Conservation (phyloP, 1,140 invertebrate genomes). For the Aphis gossypii region DNA sequence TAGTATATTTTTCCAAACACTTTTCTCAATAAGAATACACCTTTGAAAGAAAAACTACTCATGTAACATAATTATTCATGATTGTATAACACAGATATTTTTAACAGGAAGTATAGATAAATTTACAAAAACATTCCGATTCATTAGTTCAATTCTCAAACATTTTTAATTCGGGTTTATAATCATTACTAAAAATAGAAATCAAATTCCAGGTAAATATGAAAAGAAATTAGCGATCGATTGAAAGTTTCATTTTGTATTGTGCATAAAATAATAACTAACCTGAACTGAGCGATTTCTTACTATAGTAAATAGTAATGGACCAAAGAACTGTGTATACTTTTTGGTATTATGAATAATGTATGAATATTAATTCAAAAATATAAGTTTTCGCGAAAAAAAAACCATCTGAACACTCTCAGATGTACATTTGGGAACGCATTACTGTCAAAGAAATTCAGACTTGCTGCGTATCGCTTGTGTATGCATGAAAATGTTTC, state of each 20-base stretch:
- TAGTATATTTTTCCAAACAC: background rate
- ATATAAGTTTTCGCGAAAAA: constrained; percentile 25
- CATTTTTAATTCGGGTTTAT: background rate
- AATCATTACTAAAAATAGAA: background rate
- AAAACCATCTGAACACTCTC: constrained; percentile 27
- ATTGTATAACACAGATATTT: background rate
- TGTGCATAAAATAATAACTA: background rate
- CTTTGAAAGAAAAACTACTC: background rate
- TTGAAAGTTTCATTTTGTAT: background rate
- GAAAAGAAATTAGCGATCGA: background rate
- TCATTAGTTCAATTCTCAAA: background rate
- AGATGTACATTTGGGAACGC: constrained; percentile 38
- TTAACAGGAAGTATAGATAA: background rate
- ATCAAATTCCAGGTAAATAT: background rate
- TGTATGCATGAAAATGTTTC: constrained; percentile 15
- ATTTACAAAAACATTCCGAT: background rate
- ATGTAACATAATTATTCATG: background rate
- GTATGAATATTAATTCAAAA: constrained; percentile 34
- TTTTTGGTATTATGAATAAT: background rate
- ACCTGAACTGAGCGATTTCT: background rate
- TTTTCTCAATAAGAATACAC: background rate
- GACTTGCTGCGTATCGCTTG: constrained; percentile 8
- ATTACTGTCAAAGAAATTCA: constrained; percentile 44
- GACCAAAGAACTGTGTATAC: background rate
- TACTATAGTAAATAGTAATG: background rate